Evolutionary conservation across 2,888 invertebrate species (phyloP).

Genomic region (Acanthosepion lycidas): DNA sequence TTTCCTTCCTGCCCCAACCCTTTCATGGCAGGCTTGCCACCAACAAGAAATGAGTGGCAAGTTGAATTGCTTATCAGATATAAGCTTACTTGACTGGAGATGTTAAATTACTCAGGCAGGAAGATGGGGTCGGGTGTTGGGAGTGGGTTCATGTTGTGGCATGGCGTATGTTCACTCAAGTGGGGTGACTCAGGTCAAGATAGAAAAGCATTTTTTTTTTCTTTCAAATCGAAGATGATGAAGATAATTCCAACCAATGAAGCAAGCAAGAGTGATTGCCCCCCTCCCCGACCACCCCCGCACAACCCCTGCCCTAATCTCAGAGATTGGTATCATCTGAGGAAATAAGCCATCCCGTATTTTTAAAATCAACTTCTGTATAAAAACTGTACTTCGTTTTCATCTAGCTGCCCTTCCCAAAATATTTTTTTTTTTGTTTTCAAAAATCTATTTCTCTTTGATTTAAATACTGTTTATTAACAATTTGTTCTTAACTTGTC

Average conservation of each 20-base stretch:
- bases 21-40: neutral
- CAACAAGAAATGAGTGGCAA: neutral
- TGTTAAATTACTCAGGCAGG: neutral
- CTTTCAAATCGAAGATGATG: neutral
- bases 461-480: too few relatives aligned
- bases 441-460: too few relatives aligned
- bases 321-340: neutral
- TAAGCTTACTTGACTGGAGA: constrained; percentile 20
- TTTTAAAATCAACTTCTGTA: too few relatives aligned
- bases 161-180: neutral
- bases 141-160: too few relatives aligned
- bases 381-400: too few relatives aligned
- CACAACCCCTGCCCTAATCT: neutral
- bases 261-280: neutral
- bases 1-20: neutral
- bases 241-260: neutral
- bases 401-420: too few relatives aligned
- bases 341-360: neutral
- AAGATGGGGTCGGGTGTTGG: neutral
- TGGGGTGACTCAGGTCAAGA: neutral
- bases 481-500: too few relatives aligned
- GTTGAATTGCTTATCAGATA: constrained; percentile 16
- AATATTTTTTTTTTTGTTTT: too few relatives aligned
- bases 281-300: neutral
- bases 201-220: neutral